Evolutionary conservation across 1,140 invertebrate genomes (phyloP), one percentile per base, ranked within the genome.

Genomic region (Sarcophaga peregrina): DNA sequence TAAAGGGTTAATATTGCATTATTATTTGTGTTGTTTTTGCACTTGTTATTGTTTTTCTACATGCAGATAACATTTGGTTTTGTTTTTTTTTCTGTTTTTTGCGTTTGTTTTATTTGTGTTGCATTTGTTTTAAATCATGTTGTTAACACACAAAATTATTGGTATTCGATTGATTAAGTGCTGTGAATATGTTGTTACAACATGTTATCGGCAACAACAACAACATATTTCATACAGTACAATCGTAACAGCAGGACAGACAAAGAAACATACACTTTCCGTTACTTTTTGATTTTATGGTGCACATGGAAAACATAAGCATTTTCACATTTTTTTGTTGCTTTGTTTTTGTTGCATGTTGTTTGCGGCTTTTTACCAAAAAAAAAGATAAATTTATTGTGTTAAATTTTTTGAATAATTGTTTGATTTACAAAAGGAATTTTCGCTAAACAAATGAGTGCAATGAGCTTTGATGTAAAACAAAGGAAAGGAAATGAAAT

Each of bases 91-190:
- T 37, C 4, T 37, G 25, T 37, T 37, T 37, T 37, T 37, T n/a
- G n/a, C 13, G 52, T 58, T 58, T 58, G n/a, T n/a, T 58, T 58
- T 58, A 15, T 7, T 58, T 58, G 11, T 58, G 15, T 58, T 58
- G 54, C 54, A 58, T 58, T 58, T 58, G 54, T 58, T 58, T n/a
- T n/a, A n/a, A 58, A 58, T 58, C 54, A 58, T 58, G 54, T 58
- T 58, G 54, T 58, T 58, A n/a, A 58, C 25, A 58, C 54, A 73
- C 9, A 73, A 20, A 25, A 17, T 46, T 76, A 74, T 37, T 76
- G 74, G 74, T 76, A 76, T 76, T 76, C 74, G 74, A 76, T 76
- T 76, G 74, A 76, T 76, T 76, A 76, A 76, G 74, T 76, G 74
- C 74, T 47, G 74, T n/a, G 45, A 76, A 46, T 47, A 76, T 76